A percentile compares a stretch with the other conserved stretches of the same genome.
These are phyloP conservation scores for Siniperca scherzeri DNA, from an alignment of 2,797 vertebrate genomes.

Conservation along the genomic window DNA sequence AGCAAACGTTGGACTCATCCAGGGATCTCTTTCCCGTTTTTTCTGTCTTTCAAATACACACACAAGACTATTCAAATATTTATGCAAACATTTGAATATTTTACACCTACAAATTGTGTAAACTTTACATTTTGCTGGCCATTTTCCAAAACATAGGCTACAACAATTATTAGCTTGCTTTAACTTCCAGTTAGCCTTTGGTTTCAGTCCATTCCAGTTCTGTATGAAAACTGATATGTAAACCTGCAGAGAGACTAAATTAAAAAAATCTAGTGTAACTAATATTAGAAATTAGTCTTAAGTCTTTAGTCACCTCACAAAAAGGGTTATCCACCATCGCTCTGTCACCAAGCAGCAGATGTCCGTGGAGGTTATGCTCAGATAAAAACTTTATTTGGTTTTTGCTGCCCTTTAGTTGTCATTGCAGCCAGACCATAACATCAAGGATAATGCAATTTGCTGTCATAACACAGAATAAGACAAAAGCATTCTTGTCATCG, in stretches of 20 bases:
- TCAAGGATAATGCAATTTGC: background rate
- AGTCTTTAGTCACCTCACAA: background rate
- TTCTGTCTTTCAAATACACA: too few species aligned
- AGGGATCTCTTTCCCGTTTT: too few species aligned
- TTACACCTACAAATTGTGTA: background rate
- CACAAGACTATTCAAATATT: too few species aligned
- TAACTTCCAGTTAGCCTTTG: background rate
- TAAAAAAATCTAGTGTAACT: background rate
- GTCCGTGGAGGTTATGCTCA: background rate
- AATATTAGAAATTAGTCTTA: background rate
- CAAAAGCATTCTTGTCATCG: background rate
- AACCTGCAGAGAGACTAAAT: background rate
- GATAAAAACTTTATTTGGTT: background rate
- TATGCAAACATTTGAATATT: background rate
- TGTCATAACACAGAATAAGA: background rate
- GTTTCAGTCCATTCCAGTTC: background rate
- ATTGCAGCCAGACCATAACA: too few species aligned
- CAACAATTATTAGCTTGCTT: background rate
- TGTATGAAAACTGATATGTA: background rate
- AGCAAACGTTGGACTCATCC: constrained; percentile 74
- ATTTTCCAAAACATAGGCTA: too few species aligned
- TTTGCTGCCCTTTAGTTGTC: too few species aligned
- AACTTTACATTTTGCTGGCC: too few species aligned
- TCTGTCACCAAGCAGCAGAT: background rate
- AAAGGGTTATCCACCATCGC: background rate